Base-by-base conservation (phyloP, 2,797 vertebrate species). In the Microchirus variegatus region DNA sequence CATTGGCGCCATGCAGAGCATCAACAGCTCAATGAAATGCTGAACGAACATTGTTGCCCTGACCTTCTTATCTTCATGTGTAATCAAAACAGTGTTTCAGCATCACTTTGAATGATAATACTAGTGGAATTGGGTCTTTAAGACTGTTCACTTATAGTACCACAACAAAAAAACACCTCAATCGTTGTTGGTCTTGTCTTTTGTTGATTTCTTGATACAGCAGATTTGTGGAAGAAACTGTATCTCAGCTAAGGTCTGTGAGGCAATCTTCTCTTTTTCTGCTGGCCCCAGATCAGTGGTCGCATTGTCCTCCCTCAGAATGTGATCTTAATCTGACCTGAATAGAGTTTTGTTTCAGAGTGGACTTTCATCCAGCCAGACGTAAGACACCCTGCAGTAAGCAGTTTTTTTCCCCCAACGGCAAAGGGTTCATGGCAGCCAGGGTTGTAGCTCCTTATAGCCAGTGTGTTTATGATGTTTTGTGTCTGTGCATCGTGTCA, bases 271-370 rank as follows among this genome's bases (percentile, higher is more conserved):
- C 84, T 90, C 75, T 70, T 62, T 90, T 88, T 80, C 82, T 77
- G 63, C 82, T 74, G 70, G 73, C 70, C 78, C 53, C 56, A 86
- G 80, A 90, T 89, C 86, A 91, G 84, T 85, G 82, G 76, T 63
- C 66, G 65, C 80, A 88, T 90, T 92, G 87, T 90, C 80, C 86
- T 70, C 58, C 62, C 13, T 69, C 82, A 83, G 88, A 90, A 91
- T 87, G 79, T 67, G 85, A 90, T 90, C 89, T 89, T 91, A 88
- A 90, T 88, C 89, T 90, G 75, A 64, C 71, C 78, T 89, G 88
- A 92, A 89, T 87, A 45, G 81, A 70, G 85, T 84, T 83, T 88
- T 86, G 74, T 91, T 89, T 85, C 74, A 77, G 53, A n/a, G 62
- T 67, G 73, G 61, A 82, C 87, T 88, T 90, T 90, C 76, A 86